Evolutionary conservation across 23 tunicate genomes (phyloP).

Genomic region (Halocynthia aurantium): DNA sequence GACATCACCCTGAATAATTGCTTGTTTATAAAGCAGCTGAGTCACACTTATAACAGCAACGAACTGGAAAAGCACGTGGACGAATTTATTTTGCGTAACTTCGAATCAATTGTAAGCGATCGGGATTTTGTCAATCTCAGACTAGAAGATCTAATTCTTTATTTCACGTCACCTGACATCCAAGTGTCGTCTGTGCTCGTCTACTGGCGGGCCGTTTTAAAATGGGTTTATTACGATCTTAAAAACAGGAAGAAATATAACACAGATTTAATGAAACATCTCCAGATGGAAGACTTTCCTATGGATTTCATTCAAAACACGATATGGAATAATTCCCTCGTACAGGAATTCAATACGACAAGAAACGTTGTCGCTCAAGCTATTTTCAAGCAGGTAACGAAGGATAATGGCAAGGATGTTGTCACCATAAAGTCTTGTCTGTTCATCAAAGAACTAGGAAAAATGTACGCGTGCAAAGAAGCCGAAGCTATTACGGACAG

Average conservation of each 20-base stretch:
- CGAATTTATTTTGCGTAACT: not conserved
- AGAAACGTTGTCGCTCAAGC: not conserved
- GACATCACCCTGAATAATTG: not conserved
- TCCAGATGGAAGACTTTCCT: not conserved
- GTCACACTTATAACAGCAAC: conserved; percentile 2
- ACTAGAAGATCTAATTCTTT: not conserved
- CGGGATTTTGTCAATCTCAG: not conserved
- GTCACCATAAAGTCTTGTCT: conserved; percentile 1
- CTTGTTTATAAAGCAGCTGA: not conserved
- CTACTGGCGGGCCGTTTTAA: not conserved
- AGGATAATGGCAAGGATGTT: not conserved
- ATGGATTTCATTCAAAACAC: not conserved
- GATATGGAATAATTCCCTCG: not conserved
- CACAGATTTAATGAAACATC: not conserved
- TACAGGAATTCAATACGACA: not conserved
- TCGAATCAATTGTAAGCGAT: conserved; percentile 2
- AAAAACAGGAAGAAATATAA: not conserved
- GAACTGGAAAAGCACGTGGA: not conserved
- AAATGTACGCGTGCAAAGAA: not conserved
- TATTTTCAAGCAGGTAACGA: not conserved
- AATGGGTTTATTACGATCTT: not conserved
- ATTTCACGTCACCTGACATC: not conserved
- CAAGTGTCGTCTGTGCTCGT: not conserved
- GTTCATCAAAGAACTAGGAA: not conserved
- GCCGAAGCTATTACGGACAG: not conserved